Evolutionary conservation across 2,113 vertebrate species (phyloP), one percentile per base, ranked within the genome.

Genomic region (Aphelocoma coerulescens): DNA sequence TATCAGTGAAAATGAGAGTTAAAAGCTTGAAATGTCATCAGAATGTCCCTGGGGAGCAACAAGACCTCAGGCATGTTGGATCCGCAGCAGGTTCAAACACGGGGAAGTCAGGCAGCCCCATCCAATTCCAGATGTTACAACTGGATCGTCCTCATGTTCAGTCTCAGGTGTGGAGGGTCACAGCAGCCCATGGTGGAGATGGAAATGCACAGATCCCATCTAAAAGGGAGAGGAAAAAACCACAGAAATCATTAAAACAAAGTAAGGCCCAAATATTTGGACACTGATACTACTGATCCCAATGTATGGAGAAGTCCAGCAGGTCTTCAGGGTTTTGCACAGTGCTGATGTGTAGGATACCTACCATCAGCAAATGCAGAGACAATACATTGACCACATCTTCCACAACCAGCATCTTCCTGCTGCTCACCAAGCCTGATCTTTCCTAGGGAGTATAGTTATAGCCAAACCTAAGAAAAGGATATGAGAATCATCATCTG

Each of bases 91-190:
- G 5, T 16, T 55, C 7, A 14, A 54, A 37, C 28, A 41, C 6
- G 12, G 12, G 17, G 16, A 58, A 26, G 19, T 61, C 22, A 51
- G 54, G 35, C 18, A 90, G n/a, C 6, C 1, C 1, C 2, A 5
- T 30, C 30, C 3, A 10, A 6, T 80, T 71, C 57, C n/a, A 68
- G 24, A 19, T 33, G 41, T 74, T 51, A 10, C 0, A 0, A 6
- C 9, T 62, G 27, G 6, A 9, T 48, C 16, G 23, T 28, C 16
- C 65, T 80, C 26, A 17, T 52, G 43, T 39, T 90, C 22, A 33
- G 16, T 52, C 39, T 72, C 58, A 76, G 43, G 7, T 19, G 20
- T 18, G 14, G 28, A 66, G 30, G 11, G 28, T 48, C 57, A 74
- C 23, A n/a, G 30, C 37, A 87, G 20, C 13, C 46, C 26, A 14